Percentiles rank a stretch among this genome's conserved stretches.
Conservation (phyloP, 1,140 invertebrate species). For the Delia radicum region DNA sequence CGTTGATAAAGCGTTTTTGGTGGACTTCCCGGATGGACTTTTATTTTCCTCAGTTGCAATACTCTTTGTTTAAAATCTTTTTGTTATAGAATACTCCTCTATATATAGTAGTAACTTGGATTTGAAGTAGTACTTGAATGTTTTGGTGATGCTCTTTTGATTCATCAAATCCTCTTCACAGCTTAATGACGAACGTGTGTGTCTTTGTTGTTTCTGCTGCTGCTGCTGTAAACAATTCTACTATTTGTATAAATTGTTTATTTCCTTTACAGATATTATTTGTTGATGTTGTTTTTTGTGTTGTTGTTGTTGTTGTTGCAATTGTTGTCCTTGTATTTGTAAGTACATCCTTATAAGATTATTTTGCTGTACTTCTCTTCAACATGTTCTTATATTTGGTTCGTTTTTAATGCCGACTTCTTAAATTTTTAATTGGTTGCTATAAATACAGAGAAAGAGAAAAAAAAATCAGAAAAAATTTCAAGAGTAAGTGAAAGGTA, state of each 20-base stretch:
- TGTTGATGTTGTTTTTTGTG: conserved; percentile 18
- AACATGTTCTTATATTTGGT: not conserved
- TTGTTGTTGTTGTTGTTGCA: not conserved
- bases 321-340: no score
- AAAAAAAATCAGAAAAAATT: not conserved
- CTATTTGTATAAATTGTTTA: not conserved
- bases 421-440: not conserved
- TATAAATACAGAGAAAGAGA: not conserved
- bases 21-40: not conserved
- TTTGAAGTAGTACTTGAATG: not conserved
- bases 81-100: not conserved
- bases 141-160: conserved; percentile 2
- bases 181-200: not conserved
- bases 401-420: not conserved
- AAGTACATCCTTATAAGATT: no score
- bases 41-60: no score
- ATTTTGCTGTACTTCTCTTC: no score
- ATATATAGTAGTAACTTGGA: no score
- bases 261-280: conserved; percentile 12
- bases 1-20: not conserved
- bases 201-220: not conserved
- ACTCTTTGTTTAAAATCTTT: not conserved
- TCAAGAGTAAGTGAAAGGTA: no score
- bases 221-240: not conserved
- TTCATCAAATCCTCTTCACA: conserved; percentile 16